A percentile compares a stretch with the other conserved stretches of the same genome.
Evolutionary conservation across 2,888 invertebrate genomes (phyloP).

Genomic region (Protophormia terraenovae): DNA sequence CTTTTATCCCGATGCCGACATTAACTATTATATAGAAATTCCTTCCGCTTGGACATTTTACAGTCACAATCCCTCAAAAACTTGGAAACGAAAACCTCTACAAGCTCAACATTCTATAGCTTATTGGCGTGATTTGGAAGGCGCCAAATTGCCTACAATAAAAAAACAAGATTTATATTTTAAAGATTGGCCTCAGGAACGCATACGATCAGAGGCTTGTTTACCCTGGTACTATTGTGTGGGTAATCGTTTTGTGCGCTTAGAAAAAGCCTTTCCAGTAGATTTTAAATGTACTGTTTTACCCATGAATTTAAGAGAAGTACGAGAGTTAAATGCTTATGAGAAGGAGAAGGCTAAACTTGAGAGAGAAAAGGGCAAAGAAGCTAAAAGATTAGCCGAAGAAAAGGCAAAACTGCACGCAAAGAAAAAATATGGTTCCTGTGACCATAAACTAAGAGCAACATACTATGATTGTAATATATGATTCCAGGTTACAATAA

Average conservation of each 20-base stretch:
- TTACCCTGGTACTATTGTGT: slow-evolving; percentile 74
- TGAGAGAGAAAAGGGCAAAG: neutral
- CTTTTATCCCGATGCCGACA: slow-evolving; percentile 71
- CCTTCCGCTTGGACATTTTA: slow-evolving; percentile 71
- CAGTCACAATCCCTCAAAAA: slow-evolving; percentile 68
- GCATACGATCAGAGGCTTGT: slow-evolving; percentile 74
- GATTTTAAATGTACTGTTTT: slow-evolving; percentile 74
- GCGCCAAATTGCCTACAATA: slow-evolving; percentile 67
- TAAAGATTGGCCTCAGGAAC: slow-evolving; percentile 65
- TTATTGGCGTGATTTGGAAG: slow-evolving; percentile 75
- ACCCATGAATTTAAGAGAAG: slow-evolving; percentile 73
- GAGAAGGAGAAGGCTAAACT: neutral
- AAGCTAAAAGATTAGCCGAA: neutral
- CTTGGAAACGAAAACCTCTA: slow-evolving; percentile 71
- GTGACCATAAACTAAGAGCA: too few species aligned
- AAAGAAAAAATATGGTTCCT: too few species aligned
- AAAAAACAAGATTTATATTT: slow-evolving; percentile 71
- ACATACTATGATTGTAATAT: too few species aligned
- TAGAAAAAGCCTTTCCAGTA: slow-evolving; percentile 71
- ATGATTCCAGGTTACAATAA: too few species aligned
- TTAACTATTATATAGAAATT: slow-evolving; percentile 71
- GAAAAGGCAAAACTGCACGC: neutral
- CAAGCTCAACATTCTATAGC: slow-evolving; percentile 63
- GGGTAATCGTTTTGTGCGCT: slow-evolving; percentile 74
- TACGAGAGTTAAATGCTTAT: neutral